A percentile compares a stretch with the other conserved stretches of the same genome.
These are phyloP conservation scores for Anodontia alba DNA, from an alignment of 2,888 invertebrate genomes.

Conservation along the genomic window DNA sequence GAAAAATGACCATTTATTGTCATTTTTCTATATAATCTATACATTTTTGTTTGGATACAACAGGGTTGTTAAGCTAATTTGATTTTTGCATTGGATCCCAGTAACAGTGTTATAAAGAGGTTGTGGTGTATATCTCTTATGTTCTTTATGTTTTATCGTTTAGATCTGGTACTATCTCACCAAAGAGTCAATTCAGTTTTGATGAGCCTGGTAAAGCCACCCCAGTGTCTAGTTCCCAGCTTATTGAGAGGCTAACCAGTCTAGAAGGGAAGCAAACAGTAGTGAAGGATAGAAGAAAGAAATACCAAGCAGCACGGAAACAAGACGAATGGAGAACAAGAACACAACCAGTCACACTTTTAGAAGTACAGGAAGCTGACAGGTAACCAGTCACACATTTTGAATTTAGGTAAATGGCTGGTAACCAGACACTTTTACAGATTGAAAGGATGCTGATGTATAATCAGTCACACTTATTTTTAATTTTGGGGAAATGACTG, in stretches of 20 bases:
- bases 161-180: constrained; percentile 70
- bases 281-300: constrained; percentile 64
- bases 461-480: neutral
- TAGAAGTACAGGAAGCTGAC: constrained; percentile 79
- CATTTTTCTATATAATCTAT: no score
- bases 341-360: constrained; percentile 81
- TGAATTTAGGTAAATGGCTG: no score
- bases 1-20: no score
- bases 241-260: constrained; percentile 73
- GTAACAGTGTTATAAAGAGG: no score
- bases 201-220: constrained; percentile 56
- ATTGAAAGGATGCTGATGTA: no score
- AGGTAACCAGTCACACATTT: constrained; percentile 69
- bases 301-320: constrained; percentile 86
- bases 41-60: no score
- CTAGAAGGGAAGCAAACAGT: constrained; percentile 67
- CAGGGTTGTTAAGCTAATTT: no score
- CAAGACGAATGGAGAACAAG: constrained; percentile 86
- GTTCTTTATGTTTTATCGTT: neutral
- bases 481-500: no score
- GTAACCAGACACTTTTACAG: no score
- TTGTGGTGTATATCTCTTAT: no score
- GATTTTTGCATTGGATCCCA: no score
- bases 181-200: constrained; percentile 61
- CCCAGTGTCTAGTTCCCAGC: constrained; percentile 70